Percentiles rank a stretch among this genome's conserved stretches.
These are phyloP conservation scores for Catharus fuscescens DNA, from an alignment of 2,113 vertebrate genomes.

Conservation along the genomic window DNA sequence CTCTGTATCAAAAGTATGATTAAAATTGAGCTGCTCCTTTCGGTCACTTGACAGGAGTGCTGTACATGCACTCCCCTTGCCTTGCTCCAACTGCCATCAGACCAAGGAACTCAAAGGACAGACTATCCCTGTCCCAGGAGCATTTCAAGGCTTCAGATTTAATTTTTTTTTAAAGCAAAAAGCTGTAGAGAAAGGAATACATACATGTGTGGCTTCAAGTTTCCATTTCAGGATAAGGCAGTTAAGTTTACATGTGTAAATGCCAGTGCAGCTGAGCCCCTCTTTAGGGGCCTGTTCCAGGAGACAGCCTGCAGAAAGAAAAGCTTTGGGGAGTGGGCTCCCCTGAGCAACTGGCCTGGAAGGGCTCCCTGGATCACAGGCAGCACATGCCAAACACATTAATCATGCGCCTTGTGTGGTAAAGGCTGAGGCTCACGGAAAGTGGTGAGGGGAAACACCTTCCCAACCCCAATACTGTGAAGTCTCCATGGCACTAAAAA, in stretches of 20 bases:
- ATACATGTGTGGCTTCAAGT: conserved; percentile 42
- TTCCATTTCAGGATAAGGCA: conserved; percentile 47
- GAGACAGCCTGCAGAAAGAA: neutral
- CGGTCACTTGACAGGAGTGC: neutral
- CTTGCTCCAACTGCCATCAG: neutral
- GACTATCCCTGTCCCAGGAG: neutral
- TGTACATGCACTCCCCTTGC: neutral
- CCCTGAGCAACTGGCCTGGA: neutral
- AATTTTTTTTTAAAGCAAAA: neutral
- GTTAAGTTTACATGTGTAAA: neutral
- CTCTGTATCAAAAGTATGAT: neutral
- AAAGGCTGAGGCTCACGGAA: neutral
- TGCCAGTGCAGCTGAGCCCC: neutral
- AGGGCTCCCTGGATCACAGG: neutral
- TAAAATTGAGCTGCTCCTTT: neutral
- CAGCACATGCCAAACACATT: neutral
- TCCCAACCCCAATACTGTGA: neutral
- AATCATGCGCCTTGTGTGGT: neutral
- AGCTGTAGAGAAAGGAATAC: neutral
- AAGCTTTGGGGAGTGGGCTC: neutral
- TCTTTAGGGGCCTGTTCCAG: neutral
- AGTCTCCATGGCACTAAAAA: neutral
- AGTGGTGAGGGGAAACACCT: neutral
- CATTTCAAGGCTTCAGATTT: neutral
- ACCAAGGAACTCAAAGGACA: neutral